These are phyloP conservation scores for Cirrhinus molitorella DNA, from an alignment of 2,797 vertebrate genomes.

Conservation along the genomic window DNA sequence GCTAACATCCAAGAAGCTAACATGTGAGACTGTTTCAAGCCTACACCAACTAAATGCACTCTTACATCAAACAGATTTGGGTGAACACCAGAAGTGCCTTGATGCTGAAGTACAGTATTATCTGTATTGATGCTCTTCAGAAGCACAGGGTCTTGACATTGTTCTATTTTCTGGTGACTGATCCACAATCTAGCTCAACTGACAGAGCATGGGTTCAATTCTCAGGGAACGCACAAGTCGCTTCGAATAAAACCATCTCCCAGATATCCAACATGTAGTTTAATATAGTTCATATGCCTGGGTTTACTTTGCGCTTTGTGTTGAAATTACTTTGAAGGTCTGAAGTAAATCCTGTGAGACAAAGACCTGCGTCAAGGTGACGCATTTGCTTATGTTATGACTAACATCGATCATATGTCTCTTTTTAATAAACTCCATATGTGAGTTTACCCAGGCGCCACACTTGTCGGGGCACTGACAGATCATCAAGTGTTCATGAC, in stretches of 20 bases:
- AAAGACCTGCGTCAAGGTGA: neutral
- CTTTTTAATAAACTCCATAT: conserved; percentile 44
- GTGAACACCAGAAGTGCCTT: neutral
- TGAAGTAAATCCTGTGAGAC: conserved; percentile 37
- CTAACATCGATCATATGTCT: conserved; percentile 39
- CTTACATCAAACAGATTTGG: neutral
- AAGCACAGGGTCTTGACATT: conserved; percentile 10
- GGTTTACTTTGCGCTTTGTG: neutral
- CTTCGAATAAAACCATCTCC: conserved; percentile 1
- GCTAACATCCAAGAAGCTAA: too few relatives aligned
- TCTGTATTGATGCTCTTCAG: conserved; percentile 1
- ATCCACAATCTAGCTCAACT: conserved; percentile 55
- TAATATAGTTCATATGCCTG: conserved; percentile 27
- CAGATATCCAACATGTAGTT: neutral
- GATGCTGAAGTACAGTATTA: neutral
- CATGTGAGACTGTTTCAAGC: too few relatives aligned
- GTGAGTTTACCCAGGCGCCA: neutral
- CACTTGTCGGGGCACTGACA: conserved; percentile 10
- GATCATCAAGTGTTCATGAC: conserved; percentile 13
- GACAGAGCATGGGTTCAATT: neutral
- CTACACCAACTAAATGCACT: neutral
- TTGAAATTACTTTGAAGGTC: conserved; percentile 31
- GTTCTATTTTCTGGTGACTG: conserved; percentile 33
- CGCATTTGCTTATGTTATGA: conserved; percentile 35
- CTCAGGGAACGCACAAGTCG: neutral